phyloP scores from a whole-genome alignment of 2,797 vertebrate species.

The Austrolebias charrua region DNA sequence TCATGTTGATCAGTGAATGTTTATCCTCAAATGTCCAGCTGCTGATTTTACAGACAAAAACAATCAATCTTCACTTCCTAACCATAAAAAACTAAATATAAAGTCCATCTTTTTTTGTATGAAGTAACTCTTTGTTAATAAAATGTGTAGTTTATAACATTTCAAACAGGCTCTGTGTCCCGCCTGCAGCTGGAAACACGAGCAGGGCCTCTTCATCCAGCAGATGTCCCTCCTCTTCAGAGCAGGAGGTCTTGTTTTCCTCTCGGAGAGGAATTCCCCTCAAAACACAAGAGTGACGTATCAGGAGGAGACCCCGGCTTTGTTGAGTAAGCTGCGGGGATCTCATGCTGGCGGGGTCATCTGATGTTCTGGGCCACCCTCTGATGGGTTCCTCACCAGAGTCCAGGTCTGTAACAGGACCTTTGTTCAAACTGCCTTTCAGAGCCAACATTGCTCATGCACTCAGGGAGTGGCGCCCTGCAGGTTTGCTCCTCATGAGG shows the following conservation, averaged over 20 bases:
- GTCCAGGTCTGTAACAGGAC: constrained; percentile 12
- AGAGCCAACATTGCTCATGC: not conserved
- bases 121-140: no score
- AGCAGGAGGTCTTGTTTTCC: constrained; percentile 9
- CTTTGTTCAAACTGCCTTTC: constrained; percentile 34
- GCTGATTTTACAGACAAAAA: no score
- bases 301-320: constrained; percentile 63
- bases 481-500: constrained; percentile 63
- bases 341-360: constrained; percentile 33
- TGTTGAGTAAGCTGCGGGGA: constrained; percentile 60
- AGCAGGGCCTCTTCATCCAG: constrained; percentile 42
- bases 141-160: no score
- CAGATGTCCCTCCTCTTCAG: constrained; percentile 64
- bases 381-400: constrained; percentile 19
- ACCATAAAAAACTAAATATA: no score
- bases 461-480: constrained; percentile 35
- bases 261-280: constrained; percentile 73
- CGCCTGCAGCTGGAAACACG: constrained; percentile 12
- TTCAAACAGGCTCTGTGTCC: no score
- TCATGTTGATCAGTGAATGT: no score
- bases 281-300: constrained; percentile 69
- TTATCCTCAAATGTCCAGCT: no score
- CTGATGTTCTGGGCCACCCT: not conserved
- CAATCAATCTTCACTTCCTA: no score
- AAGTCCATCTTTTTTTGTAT: no score